A percentile compares a stretch with the other conserved stretches of the same genome.
Conservation (phyloP, 2,113 vertebrate species). For the Corythornis cristatus region DNA sequence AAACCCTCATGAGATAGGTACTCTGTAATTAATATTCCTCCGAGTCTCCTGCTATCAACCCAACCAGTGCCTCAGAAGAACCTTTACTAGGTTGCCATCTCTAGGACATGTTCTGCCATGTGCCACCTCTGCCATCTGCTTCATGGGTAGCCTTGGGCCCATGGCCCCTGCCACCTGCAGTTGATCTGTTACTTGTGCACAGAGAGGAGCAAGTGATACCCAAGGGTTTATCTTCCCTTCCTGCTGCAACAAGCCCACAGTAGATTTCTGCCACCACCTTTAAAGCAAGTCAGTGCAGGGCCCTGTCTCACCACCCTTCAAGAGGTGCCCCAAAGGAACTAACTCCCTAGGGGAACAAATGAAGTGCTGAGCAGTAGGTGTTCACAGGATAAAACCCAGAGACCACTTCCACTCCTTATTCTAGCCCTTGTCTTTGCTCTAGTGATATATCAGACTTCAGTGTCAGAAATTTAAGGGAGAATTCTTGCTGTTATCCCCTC, state of each 20-base stretch:
- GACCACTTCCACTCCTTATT: background rate
- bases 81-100: background rate
- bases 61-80: background rate
- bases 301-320: background rate
- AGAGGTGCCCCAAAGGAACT: background rate
- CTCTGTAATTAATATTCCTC: background rate
- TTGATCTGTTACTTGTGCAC: background rate
- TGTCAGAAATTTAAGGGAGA: background rate
- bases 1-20: background rate
- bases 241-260: background rate
- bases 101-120: background rate
- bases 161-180: background rate
- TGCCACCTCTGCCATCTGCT: background rate
- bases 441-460: background rate
- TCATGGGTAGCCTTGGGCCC: rapidly evolving
- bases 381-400: background rate
- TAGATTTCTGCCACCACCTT: background rate
- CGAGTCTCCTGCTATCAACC: background rate
- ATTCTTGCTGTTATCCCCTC: background rate
- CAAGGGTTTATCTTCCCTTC: background rate
- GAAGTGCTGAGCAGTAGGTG: background rate
- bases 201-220: background rate
- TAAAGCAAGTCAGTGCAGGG: background rate
- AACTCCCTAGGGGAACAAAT: background rate
- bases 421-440: background rate